phyloP scores from a whole-genome alignment of 2,888 invertebrate genomes.

The Drosophila prostipennis region DNA sequence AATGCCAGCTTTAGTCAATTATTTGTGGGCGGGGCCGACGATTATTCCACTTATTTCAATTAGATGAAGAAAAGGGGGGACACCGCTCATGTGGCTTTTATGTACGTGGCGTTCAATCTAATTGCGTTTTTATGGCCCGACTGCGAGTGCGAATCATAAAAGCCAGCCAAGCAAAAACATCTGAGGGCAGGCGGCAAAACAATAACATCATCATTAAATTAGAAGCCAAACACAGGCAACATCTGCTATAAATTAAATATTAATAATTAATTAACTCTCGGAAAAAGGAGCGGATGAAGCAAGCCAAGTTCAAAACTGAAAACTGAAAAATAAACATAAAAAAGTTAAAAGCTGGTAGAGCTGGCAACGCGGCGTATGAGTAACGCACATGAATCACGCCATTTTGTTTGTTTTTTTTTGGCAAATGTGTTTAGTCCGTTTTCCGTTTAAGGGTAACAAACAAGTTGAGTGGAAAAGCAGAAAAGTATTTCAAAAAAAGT shows the following conservation, averaged over 20 bases:
- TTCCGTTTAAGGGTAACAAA: not conserved
- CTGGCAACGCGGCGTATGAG: not conserved
- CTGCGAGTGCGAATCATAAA: slow-evolving; percentile 50
- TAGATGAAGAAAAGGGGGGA: slow-evolving; percentile 1
- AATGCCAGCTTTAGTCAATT: slow-evolving; percentile 4
- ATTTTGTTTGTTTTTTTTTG: not conserved
- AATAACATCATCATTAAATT: slow-evolving; percentile 15
- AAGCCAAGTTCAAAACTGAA: not conserved
- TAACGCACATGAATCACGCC: not conserved
- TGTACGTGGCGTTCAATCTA: slow-evolving; percentile 58
- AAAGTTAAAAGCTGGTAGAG: not conserved
- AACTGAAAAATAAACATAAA: not conserved
- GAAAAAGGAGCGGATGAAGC: not conserved
- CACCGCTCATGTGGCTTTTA: slow-evolving; percentile 56
- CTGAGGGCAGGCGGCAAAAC: slow-evolving; percentile 4
- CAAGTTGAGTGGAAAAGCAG: not conserved
- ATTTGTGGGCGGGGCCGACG: not conserved
- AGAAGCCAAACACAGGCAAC: slow-evolving; percentile 6
- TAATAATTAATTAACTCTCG: slow-evolving; percentile 24
- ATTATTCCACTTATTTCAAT: slow-evolving; percentile 12
- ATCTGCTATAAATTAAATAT: slow-evolving; percentile 30
- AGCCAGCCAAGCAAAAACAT: slow-evolving; percentile 26
- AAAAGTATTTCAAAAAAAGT: not conserved
- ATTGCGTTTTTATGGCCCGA: slow-evolving; percentile 63
- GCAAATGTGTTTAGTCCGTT: not conserved